These are phyloP conservation scores for Norana najaformis DNA, from an alignment of 2,888 invertebrate species.

Conservation along the genomic window DNA sequence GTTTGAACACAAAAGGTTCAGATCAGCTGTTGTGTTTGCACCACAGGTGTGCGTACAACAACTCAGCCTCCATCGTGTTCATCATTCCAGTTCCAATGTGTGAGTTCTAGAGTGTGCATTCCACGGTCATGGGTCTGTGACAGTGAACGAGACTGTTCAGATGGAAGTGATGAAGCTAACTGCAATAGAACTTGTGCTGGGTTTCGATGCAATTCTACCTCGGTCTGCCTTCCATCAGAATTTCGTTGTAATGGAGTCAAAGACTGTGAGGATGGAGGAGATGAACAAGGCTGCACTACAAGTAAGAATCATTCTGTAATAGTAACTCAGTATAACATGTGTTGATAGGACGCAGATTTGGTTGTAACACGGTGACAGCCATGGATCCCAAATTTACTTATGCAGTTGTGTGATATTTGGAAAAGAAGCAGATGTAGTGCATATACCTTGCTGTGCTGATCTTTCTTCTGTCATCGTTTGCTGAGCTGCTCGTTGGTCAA, in stretches of 20 bases:
- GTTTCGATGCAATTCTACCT: conserved; percentile 64
- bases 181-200: conserved; percentile 64
- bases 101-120: conserved; percentile 31
- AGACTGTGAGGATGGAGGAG: conserved; percentile 44
- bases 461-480: no score
- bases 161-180: conserved; percentile 35
- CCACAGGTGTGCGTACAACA: not conserved
- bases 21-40: not conserved
- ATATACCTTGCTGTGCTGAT: no score
- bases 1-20: not conserved
- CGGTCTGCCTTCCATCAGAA: conserved; percentile 48
- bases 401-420: no score
- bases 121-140: conserved; percentile 30
- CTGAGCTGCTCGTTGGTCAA: no score
- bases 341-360: no score
- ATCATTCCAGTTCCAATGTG: conserved; percentile 26
- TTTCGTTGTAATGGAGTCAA: conserved; percentile 46
- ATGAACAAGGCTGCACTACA: conserved; percentile 37
- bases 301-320: not conserved
- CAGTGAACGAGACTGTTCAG: conserved; percentile 35
- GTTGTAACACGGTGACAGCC: no score
- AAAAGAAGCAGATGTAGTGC: no score
- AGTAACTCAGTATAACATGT: no score
- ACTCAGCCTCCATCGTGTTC: not conserved
- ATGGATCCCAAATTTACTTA: no score